These are phyloP conservation scores for Drosophila neotestacea DNA, from an alignment of 2,888 invertebrate species.

Conservation along the genomic window DNA sequence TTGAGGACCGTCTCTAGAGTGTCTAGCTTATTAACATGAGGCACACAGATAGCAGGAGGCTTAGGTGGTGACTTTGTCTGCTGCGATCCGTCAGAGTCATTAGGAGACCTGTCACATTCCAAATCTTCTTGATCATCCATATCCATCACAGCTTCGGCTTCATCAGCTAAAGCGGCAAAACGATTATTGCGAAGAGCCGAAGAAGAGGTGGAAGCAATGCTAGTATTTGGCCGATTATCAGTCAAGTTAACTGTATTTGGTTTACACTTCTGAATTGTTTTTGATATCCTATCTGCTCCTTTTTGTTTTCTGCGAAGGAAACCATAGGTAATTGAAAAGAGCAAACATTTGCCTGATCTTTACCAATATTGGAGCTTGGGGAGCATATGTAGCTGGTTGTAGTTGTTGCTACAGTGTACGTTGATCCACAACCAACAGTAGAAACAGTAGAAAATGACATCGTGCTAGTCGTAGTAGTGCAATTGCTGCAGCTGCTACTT, in stretches of 20 bases:
- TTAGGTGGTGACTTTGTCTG: background rate
- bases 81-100: background rate
- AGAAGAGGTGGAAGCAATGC: background rate
- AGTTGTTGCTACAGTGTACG: slow-evolving; percentile 1
- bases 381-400: background rate
- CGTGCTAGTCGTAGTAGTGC: slow-evolving; percentile 1
- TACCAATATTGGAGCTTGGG: background rate
- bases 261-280: slow-evolving; percentile 1
- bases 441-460: background rate
- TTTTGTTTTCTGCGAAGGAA: slow-evolving; percentile 1
- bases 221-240: background rate
- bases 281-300: background rate
- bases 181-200: slow-evolving; percentile 9
- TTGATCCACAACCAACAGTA: slow-evolving; percentile 1
- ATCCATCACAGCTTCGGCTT: slow-evolving; percentile 19
- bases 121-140: slow-evolving; percentile 3
- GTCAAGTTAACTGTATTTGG: background rate
- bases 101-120: background rate
- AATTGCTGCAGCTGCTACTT: background rate
- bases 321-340: slow-evolving; percentile 6
- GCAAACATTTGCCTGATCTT: slow-evolving; percentile 1
- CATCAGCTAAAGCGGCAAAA: slow-evolving; percentile 8
- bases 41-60: slow-evolving; percentile 6
- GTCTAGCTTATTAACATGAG: slow-evolving; percentile 1
- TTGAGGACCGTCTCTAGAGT: slow-evolving; percentile 1